Conservation (phyloP, 2,113 vertebrate genomes). For the Petrocephalus microphthalmus region DNA sequence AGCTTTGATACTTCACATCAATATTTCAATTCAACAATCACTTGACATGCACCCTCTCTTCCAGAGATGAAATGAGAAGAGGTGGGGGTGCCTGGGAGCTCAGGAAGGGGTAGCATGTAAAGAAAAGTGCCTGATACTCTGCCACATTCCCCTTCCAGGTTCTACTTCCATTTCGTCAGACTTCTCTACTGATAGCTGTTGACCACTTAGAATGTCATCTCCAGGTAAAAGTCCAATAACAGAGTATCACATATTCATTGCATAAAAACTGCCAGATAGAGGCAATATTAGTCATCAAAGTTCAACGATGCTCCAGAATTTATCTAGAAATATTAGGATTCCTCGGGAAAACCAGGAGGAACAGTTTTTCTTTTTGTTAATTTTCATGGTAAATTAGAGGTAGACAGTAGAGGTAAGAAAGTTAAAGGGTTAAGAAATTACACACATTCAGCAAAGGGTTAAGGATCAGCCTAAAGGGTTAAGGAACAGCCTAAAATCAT, state of each 20-base stretch:
- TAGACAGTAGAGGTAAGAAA: not conserved
- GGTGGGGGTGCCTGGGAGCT: constrained; percentile 14
- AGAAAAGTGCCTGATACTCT: constrained; percentile 21
- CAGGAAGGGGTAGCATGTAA: constrained; percentile 36
- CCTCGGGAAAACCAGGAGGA: not conserved
- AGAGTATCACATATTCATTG: not conserved
- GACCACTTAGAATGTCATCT: not conserved
- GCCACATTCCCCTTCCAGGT: not conserved
- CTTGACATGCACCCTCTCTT: constrained; percentile 70
- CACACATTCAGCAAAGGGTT: not conserved
- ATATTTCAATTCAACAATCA: constrained; percentile 77
- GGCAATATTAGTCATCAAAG: not conserved
- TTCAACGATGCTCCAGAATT: not conserved
- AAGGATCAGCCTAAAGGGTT: too few species aligned
- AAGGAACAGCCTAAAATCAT: too few species aligned
- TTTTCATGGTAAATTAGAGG: not conserved
- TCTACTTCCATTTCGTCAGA: not conserved
- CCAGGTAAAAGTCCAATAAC: not conserved
- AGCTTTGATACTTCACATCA: constrained; percentile 77
- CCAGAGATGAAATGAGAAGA: constrained; percentile 47
- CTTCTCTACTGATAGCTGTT: not conserved
- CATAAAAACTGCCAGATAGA: not conserved
- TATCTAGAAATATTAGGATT: not conserved
- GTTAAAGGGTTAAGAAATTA: not conserved
- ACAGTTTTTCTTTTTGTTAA: not conserved